Base-by-base conservation (phyloP, 2,888 invertebrate genomes). In the Acrobeloides nanus region DNA sequence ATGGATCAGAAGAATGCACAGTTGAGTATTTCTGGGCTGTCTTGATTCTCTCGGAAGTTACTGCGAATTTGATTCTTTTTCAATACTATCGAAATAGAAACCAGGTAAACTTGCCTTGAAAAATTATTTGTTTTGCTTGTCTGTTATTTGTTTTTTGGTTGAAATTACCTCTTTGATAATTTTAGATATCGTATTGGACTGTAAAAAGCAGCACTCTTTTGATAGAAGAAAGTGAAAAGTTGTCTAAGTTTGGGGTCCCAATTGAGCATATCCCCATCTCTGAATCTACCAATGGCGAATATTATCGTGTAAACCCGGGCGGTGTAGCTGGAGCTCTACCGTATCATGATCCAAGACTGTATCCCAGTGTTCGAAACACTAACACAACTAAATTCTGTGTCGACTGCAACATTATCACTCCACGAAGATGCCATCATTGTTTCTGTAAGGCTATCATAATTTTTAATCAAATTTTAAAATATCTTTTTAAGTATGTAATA, bases 401-500 rank as follows among this genome's bases (percentile, higher is more conserved):
- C 24, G 54, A 51, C 1, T 70, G 70, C 51, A 59, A 62, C 43
- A 49, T 56, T 38, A 53, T 57, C 37, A 62, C 64, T 17, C 72
- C 66, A n/a, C 35, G 18, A 35, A n/a, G 18, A n/a, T n/a, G n/a
- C n/a, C n/a, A n/a, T n/a, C n/a, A n/a, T n/a, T n/a, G n/a, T n/a
- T n/a, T n/a, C n/a, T n/a, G n/a, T n/a, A n/a, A n/a, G n/a, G 75
- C 18, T 64, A 73, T 25, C 74, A 75, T 40, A 77, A 77, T 55
- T 77, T 77, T 50, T 68, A 73, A 3, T 53, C n/a, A n/a, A n/a
- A n/a, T n/a, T n/a, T n/a, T n/a, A n/a, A n/a, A n/a, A n/a, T n/a
- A n/a, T n/a, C n/a, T n/a, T n/a, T n/a, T n/a, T n/a, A n/a, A n/a
- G n/a, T 77, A 8, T 77, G 77, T 52, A 55, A 74, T 17, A 52